phyloP scores from a whole-genome alignment of 2,797 vertebrate genomes.

The Chaenodraco wilsoni region DNA sequence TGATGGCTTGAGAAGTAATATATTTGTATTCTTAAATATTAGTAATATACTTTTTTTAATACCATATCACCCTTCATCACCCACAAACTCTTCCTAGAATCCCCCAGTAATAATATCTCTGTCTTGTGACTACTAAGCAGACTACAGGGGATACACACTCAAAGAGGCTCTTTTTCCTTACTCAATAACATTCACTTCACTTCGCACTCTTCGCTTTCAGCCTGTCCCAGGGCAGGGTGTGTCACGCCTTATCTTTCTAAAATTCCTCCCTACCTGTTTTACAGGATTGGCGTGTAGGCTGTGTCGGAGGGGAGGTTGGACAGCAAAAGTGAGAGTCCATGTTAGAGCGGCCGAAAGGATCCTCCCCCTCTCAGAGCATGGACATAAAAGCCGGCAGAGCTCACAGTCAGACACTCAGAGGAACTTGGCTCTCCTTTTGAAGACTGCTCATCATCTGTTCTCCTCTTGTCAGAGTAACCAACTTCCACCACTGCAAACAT shows the following conservation, averaged over 20 bases:
- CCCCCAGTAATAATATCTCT: background rate
- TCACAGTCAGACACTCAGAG: slow-evolving; percentile 76
- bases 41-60: background rate
- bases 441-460: slow-evolving; percentile 62
- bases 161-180: background rate
- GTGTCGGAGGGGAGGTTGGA: slow-evolving; percentile 27
- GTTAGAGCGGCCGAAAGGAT: slow-evolving; percentile 42
- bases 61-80: background rate
- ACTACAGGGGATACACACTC: background rate
- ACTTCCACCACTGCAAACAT: slow-evolving; percentile 24
- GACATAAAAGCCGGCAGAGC: slow-evolving; percentile 69
- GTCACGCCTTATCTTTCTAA: slow-evolving; percentile 74
- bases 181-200: slow-evolving; percentile 15
- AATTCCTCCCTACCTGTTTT: slow-evolving; percentile 81
- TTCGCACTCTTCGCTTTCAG: slow-evolving; percentile 26
- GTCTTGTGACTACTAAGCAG: slow-evolving; percentile 1
- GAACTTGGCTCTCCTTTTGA: slow-evolving; percentile 85
- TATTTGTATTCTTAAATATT: background rate
- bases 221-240: slow-evolving; percentile 70
- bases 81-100: background rate
- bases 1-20: background rate
- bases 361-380: slow-evolving; percentile 51
- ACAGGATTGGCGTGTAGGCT: slow-evolving; percentile 70
- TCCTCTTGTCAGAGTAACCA: slow-evolving; percentile 43
- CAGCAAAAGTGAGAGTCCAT: slow-evolving; percentile 69